phyloP scores from a whole-genome alignment of 2,113 vertebrate species.

The Pandion haliaetus region DNA sequence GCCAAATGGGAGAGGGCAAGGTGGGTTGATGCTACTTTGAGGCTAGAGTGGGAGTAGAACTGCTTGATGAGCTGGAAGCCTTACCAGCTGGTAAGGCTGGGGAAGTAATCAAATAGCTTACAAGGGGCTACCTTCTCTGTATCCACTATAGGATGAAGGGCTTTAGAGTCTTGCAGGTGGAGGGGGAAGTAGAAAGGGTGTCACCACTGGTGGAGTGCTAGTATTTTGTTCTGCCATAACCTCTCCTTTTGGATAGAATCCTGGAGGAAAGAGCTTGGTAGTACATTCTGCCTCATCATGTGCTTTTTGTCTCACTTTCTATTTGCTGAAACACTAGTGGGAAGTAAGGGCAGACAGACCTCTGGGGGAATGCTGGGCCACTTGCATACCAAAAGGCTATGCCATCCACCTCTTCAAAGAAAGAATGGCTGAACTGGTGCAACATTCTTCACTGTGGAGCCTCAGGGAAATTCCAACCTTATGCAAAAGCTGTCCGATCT shows the following conservation, averaged over 20 bases:
- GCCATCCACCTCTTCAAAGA: background rate
- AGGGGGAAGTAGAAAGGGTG: background rate
- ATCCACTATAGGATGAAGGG: background rate
- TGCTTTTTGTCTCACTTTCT: background rate
- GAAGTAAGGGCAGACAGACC: background rate
- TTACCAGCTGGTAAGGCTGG: background rate
- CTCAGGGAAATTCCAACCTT: background rate
- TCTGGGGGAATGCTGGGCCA: background rate
- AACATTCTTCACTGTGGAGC: background rate
- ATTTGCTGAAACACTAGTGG: background rate
- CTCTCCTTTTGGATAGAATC: background rate
- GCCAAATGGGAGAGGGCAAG: fast-evolving
- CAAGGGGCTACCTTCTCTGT: background rate
- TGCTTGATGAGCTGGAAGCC: background rate
- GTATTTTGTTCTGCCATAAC: background rate
- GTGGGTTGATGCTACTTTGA: background rate
- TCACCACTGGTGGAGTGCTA: background rate
- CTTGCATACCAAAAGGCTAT: background rate
- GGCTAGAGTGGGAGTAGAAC: background rate
- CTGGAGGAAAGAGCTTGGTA: background rate
- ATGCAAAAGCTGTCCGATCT: background rate
- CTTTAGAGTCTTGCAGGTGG: background rate
- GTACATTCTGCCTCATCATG: background rate
- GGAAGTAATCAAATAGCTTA: background rate
- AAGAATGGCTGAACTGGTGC: background rate